Evolutionary conservation across 1,140 invertebrate species (phyloP), one percentile per base, ranked within the genome.

Genomic region (Octopus sinensis): DNA sequence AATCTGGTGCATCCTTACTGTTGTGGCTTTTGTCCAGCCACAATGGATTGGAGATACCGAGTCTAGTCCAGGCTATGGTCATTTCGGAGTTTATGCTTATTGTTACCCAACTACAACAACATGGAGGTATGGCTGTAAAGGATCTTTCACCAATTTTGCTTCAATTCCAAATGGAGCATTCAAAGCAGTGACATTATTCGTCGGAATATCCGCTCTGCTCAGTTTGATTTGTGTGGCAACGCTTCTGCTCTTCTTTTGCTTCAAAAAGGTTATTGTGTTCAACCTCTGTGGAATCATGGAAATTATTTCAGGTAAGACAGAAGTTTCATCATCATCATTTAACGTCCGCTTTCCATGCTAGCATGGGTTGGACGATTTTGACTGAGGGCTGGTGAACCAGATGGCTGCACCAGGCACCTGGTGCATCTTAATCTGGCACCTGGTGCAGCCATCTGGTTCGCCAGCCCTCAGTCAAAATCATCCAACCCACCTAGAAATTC

Each of bases 21-120:
- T 97, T 82, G 96, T 99, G n/a, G 94, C 96, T 1, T 98, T 99
- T 89, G 93, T 98, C 23, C 98, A 97, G 81, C 97, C 97, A 7
- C 97, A 99, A 91, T 99, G 97, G 93, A 96, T 95, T 94, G 87
- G 97, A 93, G 93, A 93, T 88, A 90, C 93, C 0, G 87, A 94
- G 79, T 93, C 95, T 76, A 95, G 95, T 62, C 94, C 95, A 80
- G 95, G 95, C 87, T 95, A 95, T 4, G 96, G 96, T 52, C 95
- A 96, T 90, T 94, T 98, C 87, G 96, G 97, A 4, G 92, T 98
- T 12, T 98, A 96, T 95, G 94, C 95, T 82, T 93, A 94, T 82
- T 98, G 96, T 90, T 92, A 87, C 80, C 88, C 5, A 83, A 87
- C 73, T 80, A 83, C 71, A 71, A 68, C 43, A 53, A 80, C 77